Conservation (phyloP, 2,797 vertebrate genomes). For the Myotis myotis region DNA sequence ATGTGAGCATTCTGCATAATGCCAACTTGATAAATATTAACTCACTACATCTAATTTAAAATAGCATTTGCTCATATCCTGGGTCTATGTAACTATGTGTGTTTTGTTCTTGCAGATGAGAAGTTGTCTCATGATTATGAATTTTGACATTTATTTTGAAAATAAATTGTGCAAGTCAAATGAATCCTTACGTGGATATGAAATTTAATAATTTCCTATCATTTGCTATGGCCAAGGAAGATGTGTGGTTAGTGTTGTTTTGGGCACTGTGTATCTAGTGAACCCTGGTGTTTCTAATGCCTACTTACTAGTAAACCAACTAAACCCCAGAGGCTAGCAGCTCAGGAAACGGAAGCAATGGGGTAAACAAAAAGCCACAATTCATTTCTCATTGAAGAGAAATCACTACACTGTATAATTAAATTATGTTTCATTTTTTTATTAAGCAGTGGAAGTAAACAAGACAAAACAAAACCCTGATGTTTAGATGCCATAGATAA, state of each 20-base stretch:
- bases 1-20: slow-evolving; percentile 34
- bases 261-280: not conserved
- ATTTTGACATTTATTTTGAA: slow-evolving; percentile 68
- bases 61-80: slow-evolving; percentile 48
- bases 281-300: not conserved
- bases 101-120: slow-evolving; percentile 51
- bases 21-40: slow-evolving; percentile 64
- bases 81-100: slow-evolving; percentile 48
- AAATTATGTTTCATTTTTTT: not conserved
- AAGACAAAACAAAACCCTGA: not conserved
- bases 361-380: not conserved
- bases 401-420: not conserved
- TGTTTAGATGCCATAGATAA: not conserved
- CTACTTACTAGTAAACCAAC: not conserved
- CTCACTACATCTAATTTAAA: slow-evolving; percentile 64
- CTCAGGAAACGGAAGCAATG: not conserved
- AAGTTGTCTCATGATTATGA: slow-evolving; percentile 51
- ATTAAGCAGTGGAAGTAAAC: not conserved
- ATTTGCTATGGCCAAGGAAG: not conserved
- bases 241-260: not conserved
- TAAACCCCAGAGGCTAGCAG: not conserved
- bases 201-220: slow-evolving; percentile 55
- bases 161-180: slow-evolving; percentile 63
- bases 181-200: not conserved
- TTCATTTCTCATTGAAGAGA: not conserved